Conservation (phyloP, 2,888 invertebrate genomes). For the Smittia aterrima region DNA sequence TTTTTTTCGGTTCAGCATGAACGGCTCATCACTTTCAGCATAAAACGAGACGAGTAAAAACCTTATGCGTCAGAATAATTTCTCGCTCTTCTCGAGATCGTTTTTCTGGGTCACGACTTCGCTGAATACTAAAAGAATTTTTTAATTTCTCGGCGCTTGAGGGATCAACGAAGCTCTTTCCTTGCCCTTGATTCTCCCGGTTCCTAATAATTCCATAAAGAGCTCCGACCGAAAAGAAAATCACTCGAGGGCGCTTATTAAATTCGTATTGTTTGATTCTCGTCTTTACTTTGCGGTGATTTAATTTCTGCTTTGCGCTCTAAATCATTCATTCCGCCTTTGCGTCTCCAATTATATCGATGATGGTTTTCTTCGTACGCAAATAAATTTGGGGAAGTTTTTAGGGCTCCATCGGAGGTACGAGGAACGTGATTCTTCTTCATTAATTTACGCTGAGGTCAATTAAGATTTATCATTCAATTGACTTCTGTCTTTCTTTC, state of each 20-base stretch:
- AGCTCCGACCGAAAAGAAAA: neutral
- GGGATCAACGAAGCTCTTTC: neutral
- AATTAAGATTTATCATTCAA: no score
- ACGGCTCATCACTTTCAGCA: neutral
- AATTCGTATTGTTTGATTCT: neutral
- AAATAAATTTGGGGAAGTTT: neutral
- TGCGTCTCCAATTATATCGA: conserved; percentile 5
- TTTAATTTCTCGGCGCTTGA: neutral
- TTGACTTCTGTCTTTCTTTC: no score
- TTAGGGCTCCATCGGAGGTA: neutral
- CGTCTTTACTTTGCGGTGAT: neutral
- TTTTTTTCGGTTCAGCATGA: neutral
- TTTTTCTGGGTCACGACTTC: conserved; percentile 3
- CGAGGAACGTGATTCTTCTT: no score
- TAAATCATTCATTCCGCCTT: neutral
- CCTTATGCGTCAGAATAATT: neutral
- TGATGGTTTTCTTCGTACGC: conserved; percentile 7
- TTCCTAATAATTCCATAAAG: neutral
- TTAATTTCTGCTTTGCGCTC: neutral
- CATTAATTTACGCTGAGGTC: no score
- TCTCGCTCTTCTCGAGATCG: neutral
- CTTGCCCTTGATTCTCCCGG: neutral
- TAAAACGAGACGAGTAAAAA: neutral
- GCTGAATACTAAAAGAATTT: neutral
- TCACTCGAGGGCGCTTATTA: conserved; percentile 30